Conservation (phyloP, 2,113 vertebrate genomes). For the Nycticorax nycticorax region DNA sequence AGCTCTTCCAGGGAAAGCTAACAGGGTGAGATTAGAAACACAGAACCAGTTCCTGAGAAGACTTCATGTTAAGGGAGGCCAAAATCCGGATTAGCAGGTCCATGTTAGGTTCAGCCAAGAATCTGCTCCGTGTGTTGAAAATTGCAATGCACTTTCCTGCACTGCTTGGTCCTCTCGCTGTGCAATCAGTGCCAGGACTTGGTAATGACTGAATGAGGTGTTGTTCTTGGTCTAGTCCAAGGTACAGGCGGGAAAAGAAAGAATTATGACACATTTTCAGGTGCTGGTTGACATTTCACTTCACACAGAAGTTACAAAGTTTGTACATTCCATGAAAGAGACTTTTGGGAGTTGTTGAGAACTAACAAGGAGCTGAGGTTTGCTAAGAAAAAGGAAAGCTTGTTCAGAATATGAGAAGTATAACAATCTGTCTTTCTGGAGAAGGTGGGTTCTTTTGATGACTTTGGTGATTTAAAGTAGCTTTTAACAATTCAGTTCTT, state of each 20-base stretch:
- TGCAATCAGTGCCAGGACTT: not conserved
- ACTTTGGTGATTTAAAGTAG: not conserved
- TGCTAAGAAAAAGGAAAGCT: not conserved
- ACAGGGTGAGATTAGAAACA: not conserved
- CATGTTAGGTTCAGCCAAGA: not conserved
- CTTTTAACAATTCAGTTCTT: not conserved
- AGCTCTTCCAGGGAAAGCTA: not conserved
- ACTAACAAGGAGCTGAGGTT: not conserved
- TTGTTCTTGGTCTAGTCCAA: not conserved
- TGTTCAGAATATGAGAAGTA: not conserved
- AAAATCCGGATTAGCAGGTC: not conserved
- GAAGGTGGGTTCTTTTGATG: accelerated
- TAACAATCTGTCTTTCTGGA: not conserved
- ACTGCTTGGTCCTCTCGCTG: not conserved
- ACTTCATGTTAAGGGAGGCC: not conserved
- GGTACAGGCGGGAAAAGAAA: too few species aligned
- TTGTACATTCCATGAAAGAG: not conserved
- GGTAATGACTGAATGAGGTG: not conserved
- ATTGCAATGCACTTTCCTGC: not conserved
- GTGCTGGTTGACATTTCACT: not conserved
- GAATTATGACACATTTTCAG: not conserved
- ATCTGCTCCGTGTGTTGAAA: not conserved
- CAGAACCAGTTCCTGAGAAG: not conserved
- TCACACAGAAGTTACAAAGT: not conserved
- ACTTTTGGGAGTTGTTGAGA: not conserved